Base-by-base conservation (phyloP, 2,888 invertebrate species). In the Dusona sp. region DNA sequence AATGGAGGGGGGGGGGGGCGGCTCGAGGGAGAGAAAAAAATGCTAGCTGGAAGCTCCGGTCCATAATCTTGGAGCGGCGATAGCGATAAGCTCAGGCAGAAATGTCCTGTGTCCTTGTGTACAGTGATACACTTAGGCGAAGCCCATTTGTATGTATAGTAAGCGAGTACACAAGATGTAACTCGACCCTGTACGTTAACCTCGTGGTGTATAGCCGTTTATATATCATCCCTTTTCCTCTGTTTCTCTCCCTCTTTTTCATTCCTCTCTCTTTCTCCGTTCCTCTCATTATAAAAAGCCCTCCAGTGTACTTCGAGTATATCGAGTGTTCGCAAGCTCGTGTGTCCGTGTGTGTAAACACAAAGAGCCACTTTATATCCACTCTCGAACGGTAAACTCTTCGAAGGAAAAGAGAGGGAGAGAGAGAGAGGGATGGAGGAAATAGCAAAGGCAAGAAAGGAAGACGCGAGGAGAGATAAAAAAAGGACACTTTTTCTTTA, bases 11-110 rank as follows among this genome's bases (percentile, higher is more conserved):
- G 57, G 0, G 42, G 22, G 19, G n/a, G 25, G 45, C 4, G 29
- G n/a, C n/a, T n/a, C n/a, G 19, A 45, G 33, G 4, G 25, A 25
- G 25, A 42, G 42, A 42, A 64, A 57, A 77, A 65, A 51, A 73
- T 36, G 61, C 19, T 75, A 42, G 19, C 68, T 38, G 54, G 45
- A 82, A 82, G 79, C 51, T 38, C 78, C 33, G 67, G 81, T 74
- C 82, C 81, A 82, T 85, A 85, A 85, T 79, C 82, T 82, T 29
- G 13, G 75, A 81, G 65, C 54, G 25, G 64, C 74, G 82, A 85
- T 70, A 74, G 68, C 82, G 85, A 85, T 85, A 85, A 85, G 82
- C 79, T 64, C 79, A 48, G 22, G 74, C 61, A 45, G 51, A 72
- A 85, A 70, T 51, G 42, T 79, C 65, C 64, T 67, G 72, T 29